These are phyloP conservation scores for Notoglanidium macrostoma DNA, from an alignment of 2,797 vertebrate genomes.

Conservation along the genomic window DNA sequence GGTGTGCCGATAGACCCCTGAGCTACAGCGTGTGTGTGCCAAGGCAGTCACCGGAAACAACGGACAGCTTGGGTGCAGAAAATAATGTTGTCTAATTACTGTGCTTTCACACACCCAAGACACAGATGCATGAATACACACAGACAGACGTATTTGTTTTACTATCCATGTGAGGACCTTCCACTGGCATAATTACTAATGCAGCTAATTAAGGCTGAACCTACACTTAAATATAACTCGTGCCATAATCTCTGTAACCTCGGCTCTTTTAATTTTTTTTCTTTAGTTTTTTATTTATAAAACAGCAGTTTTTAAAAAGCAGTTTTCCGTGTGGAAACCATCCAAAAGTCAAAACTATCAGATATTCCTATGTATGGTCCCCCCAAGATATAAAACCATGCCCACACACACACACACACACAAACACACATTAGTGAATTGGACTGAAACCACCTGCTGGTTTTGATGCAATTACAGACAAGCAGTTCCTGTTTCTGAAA, in stretches of 20 bases:
- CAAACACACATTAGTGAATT: slow-evolving; percentile 18
- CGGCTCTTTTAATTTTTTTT: background rate
- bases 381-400: background rate
- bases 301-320: background rate
- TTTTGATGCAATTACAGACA: slow-evolving; percentile 52
- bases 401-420: background rate
- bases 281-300: no score
- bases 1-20: background rate
- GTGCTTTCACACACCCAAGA: slow-evolving; percentile 36
- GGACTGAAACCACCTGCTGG: slow-evolving; percentile 39
- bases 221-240: background rate
- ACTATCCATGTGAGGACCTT: background rate
- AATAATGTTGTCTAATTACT: slow-evolving; percentile 50
- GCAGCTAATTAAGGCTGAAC: background rate
- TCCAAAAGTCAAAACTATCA: background rate
- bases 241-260: background rate
- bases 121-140: background rate
- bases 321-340: background rate
- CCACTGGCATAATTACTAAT: background rate
- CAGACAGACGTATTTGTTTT: background rate
- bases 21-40: slow-evolving; percentile 19
- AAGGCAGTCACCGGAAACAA: slow-evolving; percentile 51
- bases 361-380: background rate
- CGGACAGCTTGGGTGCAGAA: slow-evolving; percentile 38
- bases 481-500: slow-evolving; percentile 48